Evolutionary conservation across 2,888 invertebrate genomes (phyloP), one percentile per base, ranked within the genome.

Genomic region (Monopis laevigella): DNA sequence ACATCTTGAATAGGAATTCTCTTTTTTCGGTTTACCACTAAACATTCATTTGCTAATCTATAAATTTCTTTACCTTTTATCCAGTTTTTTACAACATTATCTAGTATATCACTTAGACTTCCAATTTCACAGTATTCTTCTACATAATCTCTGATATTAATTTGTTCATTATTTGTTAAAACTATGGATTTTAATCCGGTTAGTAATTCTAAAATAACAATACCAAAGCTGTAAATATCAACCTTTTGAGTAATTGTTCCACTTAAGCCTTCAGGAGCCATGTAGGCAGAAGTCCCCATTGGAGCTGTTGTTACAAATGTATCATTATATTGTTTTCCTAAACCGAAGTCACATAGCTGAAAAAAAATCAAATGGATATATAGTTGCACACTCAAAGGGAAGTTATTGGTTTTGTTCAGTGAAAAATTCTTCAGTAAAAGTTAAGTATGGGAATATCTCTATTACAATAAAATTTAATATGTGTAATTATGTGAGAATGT

Each of bases 211-310:
- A 90, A 61, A 12, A 91, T 56, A 1, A 91, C 91, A 46, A 92
- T 87, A 1, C 92, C 92, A 73, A 85, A 90, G 57, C 90, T 89
- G 60, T 86, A 92, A 2, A 89, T 84, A 58, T 92, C 92, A 49
- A 87, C 82, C 70, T 90, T 89, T 13, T 86, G 83, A n/a, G 90
- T 89, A 35, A 88, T 77, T 44, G 86, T 87, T 6, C 86, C 88
- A 26, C 82, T 82, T 50, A 85, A 84, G 18, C 87, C 86, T 69
- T 92, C 91, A 1, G 87, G 88, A n/a, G 91, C 85, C 87, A 90
- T 88, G 61, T 92, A 92, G 0, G 88, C 88, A 3, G 81, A 78
- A 8, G 89, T 89, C 2, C 90, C 90, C 59, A 84, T 78, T 16
- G 85, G 78, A 7, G 77, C 81, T 10, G 82, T 77, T 3, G 82